Percentiles rank a stretch among this genome's conserved stretches.
phyloP scores from a whole-genome alignment of 2,113 vertebrate genomes.

The Chlorocebus sabaeus region DNA sequence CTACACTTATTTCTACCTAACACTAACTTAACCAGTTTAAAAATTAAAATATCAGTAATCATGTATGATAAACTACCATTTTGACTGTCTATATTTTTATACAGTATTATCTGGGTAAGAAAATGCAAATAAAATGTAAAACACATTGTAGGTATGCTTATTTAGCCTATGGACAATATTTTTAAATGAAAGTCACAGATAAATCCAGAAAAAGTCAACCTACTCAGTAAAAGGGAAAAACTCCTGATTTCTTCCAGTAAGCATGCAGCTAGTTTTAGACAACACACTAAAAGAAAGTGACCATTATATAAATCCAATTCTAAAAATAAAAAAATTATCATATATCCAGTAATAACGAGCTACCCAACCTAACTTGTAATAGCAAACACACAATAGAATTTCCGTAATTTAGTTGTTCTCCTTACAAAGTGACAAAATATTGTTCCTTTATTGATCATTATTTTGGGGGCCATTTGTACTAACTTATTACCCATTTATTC shows the following conservation, averaged over 20 bases:
- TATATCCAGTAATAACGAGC: neutral
- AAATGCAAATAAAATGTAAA: neutral
- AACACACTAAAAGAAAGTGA: neutral
- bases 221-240: neutral
- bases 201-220: neutral
- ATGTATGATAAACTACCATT: neutral
- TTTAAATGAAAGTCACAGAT: neutral
- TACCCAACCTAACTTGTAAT: neutral
- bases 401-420: neutral
- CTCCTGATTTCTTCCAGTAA: neutral
- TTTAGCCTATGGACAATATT: neutral
- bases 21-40: neutral
- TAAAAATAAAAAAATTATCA: neutral
- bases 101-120: neutral
- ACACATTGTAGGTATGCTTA: neutral
- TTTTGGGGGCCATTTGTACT: neutral
- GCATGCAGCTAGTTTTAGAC: neutral
- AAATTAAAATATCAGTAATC: neutral
- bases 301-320: neutral
- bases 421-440: neutral
- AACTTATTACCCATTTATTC: neutral
- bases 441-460: neutral
- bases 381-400: neutral
- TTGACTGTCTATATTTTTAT: neutral
- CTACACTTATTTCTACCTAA: neutral